These are phyloP conservation scores for Siniperca obscura DNA, from an alignment of 2,797 vertebrate genomes.

Conservation along the genomic window DNA sequence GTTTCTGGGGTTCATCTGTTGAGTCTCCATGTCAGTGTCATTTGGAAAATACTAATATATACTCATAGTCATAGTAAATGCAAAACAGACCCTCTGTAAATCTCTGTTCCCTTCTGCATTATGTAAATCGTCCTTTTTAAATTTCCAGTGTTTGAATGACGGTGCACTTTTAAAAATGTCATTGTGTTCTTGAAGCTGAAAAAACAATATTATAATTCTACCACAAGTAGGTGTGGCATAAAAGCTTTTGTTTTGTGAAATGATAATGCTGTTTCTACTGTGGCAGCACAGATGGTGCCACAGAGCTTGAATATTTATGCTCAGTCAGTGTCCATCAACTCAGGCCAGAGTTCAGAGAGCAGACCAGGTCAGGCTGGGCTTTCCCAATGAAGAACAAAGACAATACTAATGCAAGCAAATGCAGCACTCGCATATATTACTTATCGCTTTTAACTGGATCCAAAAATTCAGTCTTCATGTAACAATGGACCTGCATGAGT, in stretches of 20 bases:
- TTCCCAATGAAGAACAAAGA: slow-evolving; percentile 38
- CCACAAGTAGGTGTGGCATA: slow-evolving; percentile 35
- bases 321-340: slow-evolving; percentile 51
- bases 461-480: background rate
- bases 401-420: slow-evolving; percentile 19
- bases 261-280: slow-evolving; percentile 47
- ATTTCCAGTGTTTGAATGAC: slow-evolving; percentile 60
- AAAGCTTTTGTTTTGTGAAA: slow-evolving; percentile 53
- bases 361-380: slow-evolving; percentile 4
- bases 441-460: slow-evolving; percentile 7
- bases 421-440: slow-evolving; percentile 8
- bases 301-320: slow-evolving; percentile 59
- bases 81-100: slow-evolving; percentile 39
- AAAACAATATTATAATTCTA: slow-evolving; percentile 26
- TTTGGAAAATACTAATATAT: slow-evolving; percentile 11
- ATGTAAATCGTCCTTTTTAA: slow-evolving; percentile 57
- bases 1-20: background rate
- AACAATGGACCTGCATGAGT: background rate
- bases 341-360: slow-evolving; percentile 34
- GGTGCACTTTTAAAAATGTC: slow-evolving; percentile 43
- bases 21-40: background rate
- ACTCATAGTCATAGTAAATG: slow-evolving; percentile 4
- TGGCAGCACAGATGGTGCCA: slow-evolving; percentile 58
- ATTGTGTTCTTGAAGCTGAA: slow-evolving; percentile 27
- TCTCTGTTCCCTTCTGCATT: slow-evolving; percentile 54